Base-by-base conservation (phyloP, 1,140 invertebrate genomes). In the Drosophila quadrilineata region DNA sequence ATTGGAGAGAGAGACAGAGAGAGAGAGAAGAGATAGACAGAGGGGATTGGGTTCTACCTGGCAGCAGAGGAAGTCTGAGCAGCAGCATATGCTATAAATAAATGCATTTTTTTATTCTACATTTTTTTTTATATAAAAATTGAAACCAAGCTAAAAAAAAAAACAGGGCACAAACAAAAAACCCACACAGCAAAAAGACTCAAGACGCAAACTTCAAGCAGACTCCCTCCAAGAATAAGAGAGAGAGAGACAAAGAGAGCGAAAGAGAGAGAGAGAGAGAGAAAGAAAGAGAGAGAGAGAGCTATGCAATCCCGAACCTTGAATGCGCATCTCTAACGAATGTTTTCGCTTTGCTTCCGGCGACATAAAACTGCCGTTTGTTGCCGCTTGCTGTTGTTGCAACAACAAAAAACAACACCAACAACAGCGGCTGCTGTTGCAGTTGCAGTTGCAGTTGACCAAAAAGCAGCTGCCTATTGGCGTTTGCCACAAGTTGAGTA, bases 291-390 rank as follows among this genome's bases (percentile, higher is more conserved):
- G n/a, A n/a, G n/a, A n/a, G n/a, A 46, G 62, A 31, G n/a, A n/a
- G n/a, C n/a, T n/a, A n/a, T n/a, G 59, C 35, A 19, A 48, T 19
- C 46, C 63, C 48, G n/a, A 45, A 59, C 45, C 54, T 56, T 59
- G 36, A 24, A 50, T 59, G 57, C 57, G 46, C 49, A 49, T 50
- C 50, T 71, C 69, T 75, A 77, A 82, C 73, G 69, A 82, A 75
- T 80, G 72, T 56, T 67, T 76, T 62, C 64, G 53, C 49, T 64
- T 77, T 68, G 79, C 77, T 82, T 82, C 77, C 77, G 77, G 77
- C 77, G 73, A 82, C 77, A 76, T 77, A 73, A 84, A 84, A 82
- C 71, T 82, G 75, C 75, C 75, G 75, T 79, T 79, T 67, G 75
- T 43, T 69, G 46, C 31, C 41, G 36, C n/a, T 28, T 50, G 31